Evolutionary conservation across 2,797 vertebrate species (phyloP).

Genomic region (Limosa lapponica): DNA sequence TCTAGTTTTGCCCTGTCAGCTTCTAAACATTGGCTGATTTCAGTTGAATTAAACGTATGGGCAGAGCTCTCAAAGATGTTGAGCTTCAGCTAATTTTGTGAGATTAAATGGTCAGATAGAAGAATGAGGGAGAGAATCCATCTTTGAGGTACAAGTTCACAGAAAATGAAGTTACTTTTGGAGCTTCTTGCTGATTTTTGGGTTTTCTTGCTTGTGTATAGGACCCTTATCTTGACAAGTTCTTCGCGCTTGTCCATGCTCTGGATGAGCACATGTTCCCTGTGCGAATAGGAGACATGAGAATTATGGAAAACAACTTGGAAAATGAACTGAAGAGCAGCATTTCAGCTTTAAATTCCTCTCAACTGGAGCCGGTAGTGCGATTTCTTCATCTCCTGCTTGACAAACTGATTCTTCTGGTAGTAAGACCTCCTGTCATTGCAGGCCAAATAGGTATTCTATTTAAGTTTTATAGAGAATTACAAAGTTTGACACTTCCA

Average conservation of each 20-base stretch:
- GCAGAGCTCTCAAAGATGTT: not conserved
- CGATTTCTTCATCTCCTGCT: conserved; percentile 97
- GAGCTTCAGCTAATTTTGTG: not conserved
- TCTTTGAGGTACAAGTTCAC: not conserved
- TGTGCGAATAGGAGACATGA: conserved; percentile 96
- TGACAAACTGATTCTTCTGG: conserved; percentile 96
- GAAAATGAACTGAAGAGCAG: conserved; percentile 96
- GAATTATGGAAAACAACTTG: conserved; percentile 98
- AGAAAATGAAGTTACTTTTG: not conserved
- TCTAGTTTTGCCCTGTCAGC: not conserved
- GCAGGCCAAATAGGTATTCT: conserved; percentile 96
- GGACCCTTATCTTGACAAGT: conserved; percentile 98
- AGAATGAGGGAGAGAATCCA: not conserved
- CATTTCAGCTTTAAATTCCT: conserved; percentile 92
- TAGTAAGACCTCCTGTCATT: conserved; percentile 96
- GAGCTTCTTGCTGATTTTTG: not conserved
- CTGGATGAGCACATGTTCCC: conserved; percentile 99
- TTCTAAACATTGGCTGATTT: not conserved
- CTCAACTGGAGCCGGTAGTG: conserved; percentile 95
- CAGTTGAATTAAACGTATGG: not conserved
- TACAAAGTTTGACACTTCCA: conserved; percentile 54
- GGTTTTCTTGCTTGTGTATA: conserved; percentile 51
- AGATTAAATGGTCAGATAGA: not conserved
- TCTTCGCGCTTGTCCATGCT: conserved; percentile 97
- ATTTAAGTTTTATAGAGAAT: conserved; percentile 62